Percentiles rank a stretch among this genome's conserved stretches.
These are phyloP conservation scores for Helostoma temminkii DNA, from an alignment of 2,797 vertebrate genomes.

Conservation along the genomic window DNA sequence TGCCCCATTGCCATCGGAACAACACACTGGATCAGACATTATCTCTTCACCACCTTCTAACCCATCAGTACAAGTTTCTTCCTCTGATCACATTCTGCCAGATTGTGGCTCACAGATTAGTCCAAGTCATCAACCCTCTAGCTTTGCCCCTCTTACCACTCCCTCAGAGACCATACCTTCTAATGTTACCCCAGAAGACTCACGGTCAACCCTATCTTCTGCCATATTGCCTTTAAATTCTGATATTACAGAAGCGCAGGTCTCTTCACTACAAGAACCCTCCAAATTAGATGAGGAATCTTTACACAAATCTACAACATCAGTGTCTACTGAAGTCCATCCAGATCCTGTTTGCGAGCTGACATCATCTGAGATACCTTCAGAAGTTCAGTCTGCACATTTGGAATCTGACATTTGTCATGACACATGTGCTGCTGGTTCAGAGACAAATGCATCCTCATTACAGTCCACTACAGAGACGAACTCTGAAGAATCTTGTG, in stretches of 20 bases:
- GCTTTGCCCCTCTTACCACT: constrained; percentile 1
- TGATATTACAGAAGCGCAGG: constrained; percentile 22
- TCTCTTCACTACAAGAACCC: constrained; percentile 6
- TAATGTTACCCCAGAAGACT: not conserved
- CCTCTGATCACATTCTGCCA: constrained; percentile 11
- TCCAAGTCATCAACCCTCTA: constrained; percentile 1
- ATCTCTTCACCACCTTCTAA: constrained; percentile 4
- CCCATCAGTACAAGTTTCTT: constrained; percentile 10
- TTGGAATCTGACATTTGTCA: constrained; percentile 23
- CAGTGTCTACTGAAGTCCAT: not conserved
- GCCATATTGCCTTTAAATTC: constrained; percentile 1
- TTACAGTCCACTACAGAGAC: constrained; percentile 12
- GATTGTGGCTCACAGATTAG: constrained; percentile 24
- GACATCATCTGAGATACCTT: not conserved
- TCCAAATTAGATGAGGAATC: constrained; percentile 10
- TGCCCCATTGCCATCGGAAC: constrained; percentile 1
- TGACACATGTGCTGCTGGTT: constrained; percentile 9
- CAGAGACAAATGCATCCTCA: constrained; percentile 23
- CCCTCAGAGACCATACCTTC: constrained; percentile 10
- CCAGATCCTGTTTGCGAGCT: constrained; percentile 8
- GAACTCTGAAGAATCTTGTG: constrained; percentile 11
- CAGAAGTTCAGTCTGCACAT: constrained; percentile 17
- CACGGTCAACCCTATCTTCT: constrained; percentile 1
- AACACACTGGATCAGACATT: constrained; percentile 15
- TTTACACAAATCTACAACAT: constrained; percentile 1